A percentile compares a stretch with the other conserved stretches of the same genome.
Conservation (phyloP, 1,140 invertebrate species). For the Bombus confusus region DNA sequence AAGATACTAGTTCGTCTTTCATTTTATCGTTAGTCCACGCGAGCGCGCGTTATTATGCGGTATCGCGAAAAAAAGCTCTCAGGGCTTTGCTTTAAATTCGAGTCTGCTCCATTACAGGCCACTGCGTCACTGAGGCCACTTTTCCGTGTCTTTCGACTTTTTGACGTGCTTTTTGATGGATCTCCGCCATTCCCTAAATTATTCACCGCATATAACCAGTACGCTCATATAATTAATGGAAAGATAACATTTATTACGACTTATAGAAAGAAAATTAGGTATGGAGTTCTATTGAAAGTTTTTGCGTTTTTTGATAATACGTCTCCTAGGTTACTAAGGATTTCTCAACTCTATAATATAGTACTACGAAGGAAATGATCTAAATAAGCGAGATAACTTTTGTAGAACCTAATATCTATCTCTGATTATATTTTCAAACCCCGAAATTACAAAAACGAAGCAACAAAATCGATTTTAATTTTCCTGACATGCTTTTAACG, state of each 20-base stretch:
- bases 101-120: conserved; percentile 33
- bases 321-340: too few species aligned
- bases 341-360: too few species aligned
- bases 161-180: not conserved
- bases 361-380: too few species aligned
- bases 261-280: not conserved
- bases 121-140: conserved; percentile 24
- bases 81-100: conserved; percentile 1
- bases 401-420: too few species aligned
- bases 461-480: too few species aligned
- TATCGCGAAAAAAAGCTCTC: not conserved
- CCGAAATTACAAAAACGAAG: not conserved
- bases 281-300: not conserved
- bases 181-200: not conserved
- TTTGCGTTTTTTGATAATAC: not conserved
- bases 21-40: not conserved
- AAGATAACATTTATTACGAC: not conserved
- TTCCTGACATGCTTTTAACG: not conserved
- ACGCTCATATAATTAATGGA: accelerated
- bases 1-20: not conserved
- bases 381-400: too few species aligned
- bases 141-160: conserved; percentile 6
- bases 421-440: not conserved
- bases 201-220: not conserved
- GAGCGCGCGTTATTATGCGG: not conserved